phyloP scores from a whole-genome alignment of 2,888 invertebrate genomes.

The Hydriomena furcata region DNA sequence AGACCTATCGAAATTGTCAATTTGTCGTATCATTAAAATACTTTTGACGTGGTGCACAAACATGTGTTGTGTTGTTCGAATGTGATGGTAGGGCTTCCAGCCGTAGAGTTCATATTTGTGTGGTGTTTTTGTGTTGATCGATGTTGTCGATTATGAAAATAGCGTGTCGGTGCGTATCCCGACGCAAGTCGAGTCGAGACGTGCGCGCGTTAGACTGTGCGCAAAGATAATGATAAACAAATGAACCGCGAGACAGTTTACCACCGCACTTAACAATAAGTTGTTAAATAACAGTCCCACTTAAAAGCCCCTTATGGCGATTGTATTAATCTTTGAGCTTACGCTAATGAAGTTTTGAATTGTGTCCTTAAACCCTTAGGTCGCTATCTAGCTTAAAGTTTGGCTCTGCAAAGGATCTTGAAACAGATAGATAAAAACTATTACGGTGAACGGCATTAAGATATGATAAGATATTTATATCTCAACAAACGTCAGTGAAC shows the following conservation, averaged over 20 bases:
- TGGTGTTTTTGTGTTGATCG: conserved; percentile 29
- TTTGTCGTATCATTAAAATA: conserved; percentile 37
- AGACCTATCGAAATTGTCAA: conserved; percentile 37
- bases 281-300: not conserved
- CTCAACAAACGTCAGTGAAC: no score
- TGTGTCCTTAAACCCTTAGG: no score
- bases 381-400: no score
- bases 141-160: conserved; percentile 68
- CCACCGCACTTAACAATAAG: conserved; percentile 34
- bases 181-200: conserved; percentile 38
- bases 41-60: conserved; percentile 34
- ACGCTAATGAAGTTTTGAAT: no score
- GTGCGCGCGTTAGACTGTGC: conserved; percentile 29
- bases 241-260: conserved; percentile 51
- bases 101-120: conserved; percentile 21
- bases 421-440: no score
- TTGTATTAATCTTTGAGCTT: no score
- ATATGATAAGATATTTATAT: no score
- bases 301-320: no score
- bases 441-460: no score
- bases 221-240: conserved; percentile 62
- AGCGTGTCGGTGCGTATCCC: conserved; percentile 49
- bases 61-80: conserved; percentile 19
- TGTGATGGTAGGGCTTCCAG: conserved; percentile 5
- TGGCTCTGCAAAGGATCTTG: no score